Conservation (phyloP, 2,888 invertebrate species). For the Xestia ashworthii region DNA sequence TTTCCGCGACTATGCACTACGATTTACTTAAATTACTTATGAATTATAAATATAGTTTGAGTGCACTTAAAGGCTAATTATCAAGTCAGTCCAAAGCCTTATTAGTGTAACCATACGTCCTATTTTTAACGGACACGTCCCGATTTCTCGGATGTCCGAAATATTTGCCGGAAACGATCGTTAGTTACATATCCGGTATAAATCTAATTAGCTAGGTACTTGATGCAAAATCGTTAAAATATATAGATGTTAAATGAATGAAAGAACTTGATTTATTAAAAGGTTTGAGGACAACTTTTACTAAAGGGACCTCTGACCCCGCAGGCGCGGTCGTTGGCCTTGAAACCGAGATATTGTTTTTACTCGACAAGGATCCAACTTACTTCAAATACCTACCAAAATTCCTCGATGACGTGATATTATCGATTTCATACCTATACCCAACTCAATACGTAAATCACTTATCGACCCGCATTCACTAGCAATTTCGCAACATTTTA, state of each 20-base stretch:
- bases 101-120: slow-evolving; percentile 36
- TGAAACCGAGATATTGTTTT: slow-evolving; percentile 51
- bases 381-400: neutral
- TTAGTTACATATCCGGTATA: slow-evolving; percentile 30
- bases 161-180: slow-evolving; percentile 41
- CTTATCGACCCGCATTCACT: slow-evolving; percentile 52
- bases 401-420: slow-evolving; percentile 31
- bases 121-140: slow-evolving; percentile 50
- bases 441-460: slow-evolving; percentile 38
- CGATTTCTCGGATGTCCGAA: slow-evolving; percentile 63
- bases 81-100: slow-evolving; percentile 23
- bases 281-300: slow-evolving; percentile 37
- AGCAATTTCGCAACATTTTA: slow-evolving; percentile 58
- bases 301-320: slow-evolving; percentile 59
- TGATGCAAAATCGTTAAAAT: slow-evolving; percentile 5
- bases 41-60: neutral
- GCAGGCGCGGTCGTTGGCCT: slow-evolving; percentile 59
- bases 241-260: neutral
- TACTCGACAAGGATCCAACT: slow-evolving; percentile 32
- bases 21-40: neutral
- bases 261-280: neutral
- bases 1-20: slow-evolving; percentile 3
- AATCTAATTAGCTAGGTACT: slow-evolving; percentile 1
- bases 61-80: slow-evolving; percentile 16
- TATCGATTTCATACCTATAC: slow-evolving; percentile 9